Evolutionary conservation across 2,113 vertebrate species (phyloP), one percentile per base, ranked within the genome.

Genomic region (Microcebus griseorufus): DNA sequence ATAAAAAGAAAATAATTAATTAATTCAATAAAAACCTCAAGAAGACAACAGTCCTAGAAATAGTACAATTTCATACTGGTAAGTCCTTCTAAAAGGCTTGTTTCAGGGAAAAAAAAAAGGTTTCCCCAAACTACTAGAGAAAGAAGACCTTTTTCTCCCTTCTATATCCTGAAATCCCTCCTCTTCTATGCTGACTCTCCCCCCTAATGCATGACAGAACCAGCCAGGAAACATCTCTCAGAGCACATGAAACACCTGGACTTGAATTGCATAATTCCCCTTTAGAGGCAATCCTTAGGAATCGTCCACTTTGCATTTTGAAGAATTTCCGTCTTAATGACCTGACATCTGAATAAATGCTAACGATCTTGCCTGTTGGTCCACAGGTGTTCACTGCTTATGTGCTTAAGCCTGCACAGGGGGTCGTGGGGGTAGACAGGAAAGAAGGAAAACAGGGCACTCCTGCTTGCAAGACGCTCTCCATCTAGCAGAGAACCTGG

Each of bases 41-140:
- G 42, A 78, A 92, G 55, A 92, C 27, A 95, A 29, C 8, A 78
- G 58, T 85, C 12, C 2, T 73, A 32, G 88, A 96, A 96, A 90
- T 22, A 76, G 51, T n/a, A 42, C 55, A 65, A n/a, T 72, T 88
- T 93, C 89, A 83, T 73, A 73, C 42, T 69, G 42, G 5, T 82
- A 20, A 5, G 18, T 64, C 7, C 27, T 90, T 90, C 76, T 73
- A 90, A 95, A 85, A 83, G 73, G 27, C 64, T 90, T 70, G 60
- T n/a, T 60, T 95, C 51, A 64, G 55, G 55, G 37, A 37, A 12
- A 95, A 79, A 87, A 39, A 84, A 64, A 64, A 27, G 0, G 1
- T 32, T 83, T 95, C 37, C 51, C 58, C 7, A 82, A 88, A 60
- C 29, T 89, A 13, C 60, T 94, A 58, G n/a, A 92, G 73, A 95